Conservation (phyloP, 23 tunicate species). For the Trididemnum miniatum region DNA sequence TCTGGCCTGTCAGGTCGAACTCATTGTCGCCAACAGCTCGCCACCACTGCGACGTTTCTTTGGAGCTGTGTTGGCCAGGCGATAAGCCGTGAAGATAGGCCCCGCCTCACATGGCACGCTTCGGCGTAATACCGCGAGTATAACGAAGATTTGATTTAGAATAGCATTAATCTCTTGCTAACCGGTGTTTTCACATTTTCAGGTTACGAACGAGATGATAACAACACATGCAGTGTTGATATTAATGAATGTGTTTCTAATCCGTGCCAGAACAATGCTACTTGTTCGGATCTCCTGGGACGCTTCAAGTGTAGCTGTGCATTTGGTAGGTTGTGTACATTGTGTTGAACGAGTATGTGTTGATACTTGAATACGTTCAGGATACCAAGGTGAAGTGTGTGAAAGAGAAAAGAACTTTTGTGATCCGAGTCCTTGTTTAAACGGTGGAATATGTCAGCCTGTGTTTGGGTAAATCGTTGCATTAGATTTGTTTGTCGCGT, state of each 20-base stretch:
- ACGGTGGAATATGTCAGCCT: conserved; percentile 29
- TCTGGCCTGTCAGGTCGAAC: no score
- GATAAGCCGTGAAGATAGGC: no score
- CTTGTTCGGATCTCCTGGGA: conserved; percentile 32
- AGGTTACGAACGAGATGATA: conserved; percentile 36
- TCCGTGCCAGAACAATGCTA: conserved; percentile 45
- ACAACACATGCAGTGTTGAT: conserved; percentile 42
- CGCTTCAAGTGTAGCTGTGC: conserved; percentile 44
- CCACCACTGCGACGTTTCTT: no score
- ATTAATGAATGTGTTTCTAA: conserved; percentile 50
- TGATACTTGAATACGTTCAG: conserved; percentile 33
- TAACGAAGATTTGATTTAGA: no score
- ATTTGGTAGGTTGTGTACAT: conserved; percentile 33
- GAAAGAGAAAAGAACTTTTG: conserved; percentile 61
- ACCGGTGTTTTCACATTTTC: background rate
- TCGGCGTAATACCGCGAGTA: no score
- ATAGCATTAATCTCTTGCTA: no score
- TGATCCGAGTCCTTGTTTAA: conserved; percentile 37
- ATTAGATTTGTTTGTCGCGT: no score
- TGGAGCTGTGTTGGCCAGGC: no score
- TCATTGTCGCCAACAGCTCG: no score
- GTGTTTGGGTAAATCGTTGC: conserved; percentile 59
- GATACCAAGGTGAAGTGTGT: conserved; percentile 73
- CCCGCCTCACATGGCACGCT: no score
- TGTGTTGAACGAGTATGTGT: no score